Percentiles rank a stretch among this genome's conserved stretches.
Evolutionary conservation across 2,113 vertebrate genomes (phyloP).

Genomic region (Chionis minor): DNA sequence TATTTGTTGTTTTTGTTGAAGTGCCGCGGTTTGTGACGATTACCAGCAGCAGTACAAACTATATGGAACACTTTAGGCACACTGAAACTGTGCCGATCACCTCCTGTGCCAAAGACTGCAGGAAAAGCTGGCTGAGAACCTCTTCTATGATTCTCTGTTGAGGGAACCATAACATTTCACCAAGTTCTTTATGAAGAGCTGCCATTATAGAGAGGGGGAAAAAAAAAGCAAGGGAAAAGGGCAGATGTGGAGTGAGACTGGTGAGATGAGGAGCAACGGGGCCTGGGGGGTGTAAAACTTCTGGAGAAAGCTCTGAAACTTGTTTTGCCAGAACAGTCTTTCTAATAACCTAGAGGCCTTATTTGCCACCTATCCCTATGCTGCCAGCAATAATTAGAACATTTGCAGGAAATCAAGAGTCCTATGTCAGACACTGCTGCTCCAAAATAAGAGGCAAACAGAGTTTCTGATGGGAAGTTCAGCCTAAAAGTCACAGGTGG

Average conservation of each 20-base stretch:
- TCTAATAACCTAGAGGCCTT: neutral
- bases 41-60: neutral
- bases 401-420: neutral
- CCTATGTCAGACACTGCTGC: neutral
- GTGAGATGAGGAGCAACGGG: neutral
- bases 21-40: neutral
- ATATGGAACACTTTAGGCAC: neutral
- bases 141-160: neutral
- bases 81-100: fast-evolving
- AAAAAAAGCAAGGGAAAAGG: neutral
- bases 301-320: neutral
- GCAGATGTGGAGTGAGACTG: neutral
- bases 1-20: neutral
- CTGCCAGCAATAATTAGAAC: neutral
- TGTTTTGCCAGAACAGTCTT: neutral
- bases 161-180: neutral
- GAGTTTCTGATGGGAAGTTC: neutral
- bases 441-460: neutral
- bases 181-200: neutral
- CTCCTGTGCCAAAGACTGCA: neutral
- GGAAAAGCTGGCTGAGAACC: neutral
- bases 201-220: neutral
- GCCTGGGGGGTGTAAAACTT: neutral
- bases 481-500: neutral
- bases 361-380: neutral